Conservation (phyloP, 1,140 invertebrate genomes). For the Agraylea sexmaculata region DNA sequence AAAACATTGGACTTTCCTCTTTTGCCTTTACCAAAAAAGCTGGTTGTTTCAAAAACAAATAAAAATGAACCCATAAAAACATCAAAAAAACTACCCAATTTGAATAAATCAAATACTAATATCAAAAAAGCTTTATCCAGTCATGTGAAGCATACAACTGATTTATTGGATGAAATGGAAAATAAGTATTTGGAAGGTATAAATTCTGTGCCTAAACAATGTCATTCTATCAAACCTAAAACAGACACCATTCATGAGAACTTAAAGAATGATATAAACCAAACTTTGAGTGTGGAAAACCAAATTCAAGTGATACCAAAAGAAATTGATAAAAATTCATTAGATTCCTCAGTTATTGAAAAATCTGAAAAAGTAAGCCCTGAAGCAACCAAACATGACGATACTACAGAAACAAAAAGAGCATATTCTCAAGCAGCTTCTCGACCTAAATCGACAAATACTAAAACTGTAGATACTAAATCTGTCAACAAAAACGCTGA, state of each 20-base stretch:
- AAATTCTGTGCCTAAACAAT: no score
- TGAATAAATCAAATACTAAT: constrained; percentile 9
- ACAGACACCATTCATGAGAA: no score
- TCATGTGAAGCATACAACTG: constrained; percentile 28
- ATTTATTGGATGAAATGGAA: constrained; percentile 34
- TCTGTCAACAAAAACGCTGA: constrained; percentile 6
- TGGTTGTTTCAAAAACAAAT: constrained; percentile 25
- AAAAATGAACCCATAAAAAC: constrained; percentile 2
- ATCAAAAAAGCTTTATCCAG: constrained; percentile 20
- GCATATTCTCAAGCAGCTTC: constrained; percentile 39
- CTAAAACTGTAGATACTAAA: constrained; percentile 28
- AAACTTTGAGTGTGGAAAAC: no score
- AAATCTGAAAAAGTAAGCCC: no score
- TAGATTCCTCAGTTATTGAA: no score
- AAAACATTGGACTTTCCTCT: constrained; percentile 39
- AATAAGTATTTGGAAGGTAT: constrained; percentile 27
- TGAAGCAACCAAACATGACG: constrained; percentile 28
- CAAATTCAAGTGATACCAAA: no score
- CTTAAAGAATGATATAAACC: no score
- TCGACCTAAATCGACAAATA: constrained; percentile 34
- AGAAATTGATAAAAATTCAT: no score
- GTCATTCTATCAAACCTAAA: no score
- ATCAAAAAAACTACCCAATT: constrained; percentile 3
- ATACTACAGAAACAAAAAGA: constrained; percentile 30
- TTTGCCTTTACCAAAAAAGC: constrained; percentile 30